Conservation (phyloP, 2,797 vertebrate genomes). For the Oceanodroma leucorhoa region DNA sequence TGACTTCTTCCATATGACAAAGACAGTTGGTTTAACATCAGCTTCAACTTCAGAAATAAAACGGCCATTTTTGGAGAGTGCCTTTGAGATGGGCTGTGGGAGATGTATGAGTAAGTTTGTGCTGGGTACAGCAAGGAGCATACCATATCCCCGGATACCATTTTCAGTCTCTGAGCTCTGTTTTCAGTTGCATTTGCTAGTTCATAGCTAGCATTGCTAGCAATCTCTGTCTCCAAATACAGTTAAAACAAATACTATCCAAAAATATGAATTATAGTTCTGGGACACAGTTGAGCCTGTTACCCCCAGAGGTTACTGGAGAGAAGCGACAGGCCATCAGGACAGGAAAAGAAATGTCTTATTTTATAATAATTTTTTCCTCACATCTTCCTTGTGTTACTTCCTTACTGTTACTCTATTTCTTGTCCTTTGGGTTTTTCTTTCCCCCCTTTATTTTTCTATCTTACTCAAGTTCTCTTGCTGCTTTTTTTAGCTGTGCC, state of each 20-base stretch:
- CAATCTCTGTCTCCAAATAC: background rate
- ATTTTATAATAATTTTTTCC: background rate
- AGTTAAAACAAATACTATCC: background rate
- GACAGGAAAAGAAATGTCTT: background rate
- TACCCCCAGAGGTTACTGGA: background rate
- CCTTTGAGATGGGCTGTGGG: slow-evolving; percentile 4
- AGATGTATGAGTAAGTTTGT: background rate
- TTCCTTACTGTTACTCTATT: background rate
- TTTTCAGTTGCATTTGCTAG: background rate
- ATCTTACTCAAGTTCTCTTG: background rate
- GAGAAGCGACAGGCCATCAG: background rate
- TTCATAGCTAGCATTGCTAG: background rate
- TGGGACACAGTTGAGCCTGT: background rate
- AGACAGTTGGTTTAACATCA: slow-evolving; percentile 51
- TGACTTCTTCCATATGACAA: slow-evolving; percentile 30
- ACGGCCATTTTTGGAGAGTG: background rate
- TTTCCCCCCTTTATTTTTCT: background rate
- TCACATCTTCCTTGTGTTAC: background rate
- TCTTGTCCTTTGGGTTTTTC: background rate
- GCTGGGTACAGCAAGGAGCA: background rate
- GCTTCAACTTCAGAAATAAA: background rate
- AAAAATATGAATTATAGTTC: background rate
- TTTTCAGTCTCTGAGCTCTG: background rate
- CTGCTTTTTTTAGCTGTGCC: background rate
- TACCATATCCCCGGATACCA: background rate